Conservation (phyloP, 1,140 invertebrate genomes). For the Psix sp. region DNA sequence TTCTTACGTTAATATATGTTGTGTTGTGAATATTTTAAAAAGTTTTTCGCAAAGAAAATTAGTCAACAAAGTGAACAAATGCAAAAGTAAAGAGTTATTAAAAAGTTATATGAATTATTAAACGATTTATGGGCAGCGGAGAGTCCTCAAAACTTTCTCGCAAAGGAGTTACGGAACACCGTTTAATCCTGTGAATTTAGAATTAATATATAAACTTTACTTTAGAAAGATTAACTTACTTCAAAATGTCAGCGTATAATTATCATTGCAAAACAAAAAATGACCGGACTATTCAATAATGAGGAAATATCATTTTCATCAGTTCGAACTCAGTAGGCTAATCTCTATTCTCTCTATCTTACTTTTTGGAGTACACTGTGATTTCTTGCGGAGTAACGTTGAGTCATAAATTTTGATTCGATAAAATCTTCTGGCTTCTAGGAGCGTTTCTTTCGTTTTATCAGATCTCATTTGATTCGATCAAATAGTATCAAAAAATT, state of each 20-base stretch:
- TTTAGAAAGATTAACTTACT: slow-evolving; percentile 41
- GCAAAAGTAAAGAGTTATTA: slow-evolving; percentile 30
- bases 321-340: neutral
- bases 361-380: neutral
- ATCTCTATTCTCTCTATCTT: neutral
- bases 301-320: too few species aligned
- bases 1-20: too few species aligned
- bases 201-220: slow-evolving; percentile 55
- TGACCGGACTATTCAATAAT: neutral
- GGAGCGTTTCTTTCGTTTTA: slow-evolving; percentile 35
- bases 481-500: slow-evolving; percentile 48
- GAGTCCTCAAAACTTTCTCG: slow-evolving; percentile 49
- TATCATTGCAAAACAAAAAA: slow-evolving; percentile 17
- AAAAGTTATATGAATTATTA: slow-evolving; percentile 43
- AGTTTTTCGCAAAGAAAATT: slow-evolving; percentile 28
- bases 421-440: slow-evolving; percentile 47
- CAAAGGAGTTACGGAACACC: slow-evolving; percentile 43
- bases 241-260: slow-evolving; percentile 19
- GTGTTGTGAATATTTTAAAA: too few species aligned
- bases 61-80: slow-evolving; percentile 23
- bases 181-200: slow-evolving; percentile 52
- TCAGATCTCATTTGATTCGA: slow-evolving; percentile 46
- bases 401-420: slow-evolving; percentile 39
- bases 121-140: slow-evolving; percentile 40
- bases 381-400: slow-evolving; percentile 15